These are phyloP conservation scores for Catotricha subobsoleta DNA, from an alignment of 2,888 invertebrate genomes.

Conservation along the genomic window DNA sequence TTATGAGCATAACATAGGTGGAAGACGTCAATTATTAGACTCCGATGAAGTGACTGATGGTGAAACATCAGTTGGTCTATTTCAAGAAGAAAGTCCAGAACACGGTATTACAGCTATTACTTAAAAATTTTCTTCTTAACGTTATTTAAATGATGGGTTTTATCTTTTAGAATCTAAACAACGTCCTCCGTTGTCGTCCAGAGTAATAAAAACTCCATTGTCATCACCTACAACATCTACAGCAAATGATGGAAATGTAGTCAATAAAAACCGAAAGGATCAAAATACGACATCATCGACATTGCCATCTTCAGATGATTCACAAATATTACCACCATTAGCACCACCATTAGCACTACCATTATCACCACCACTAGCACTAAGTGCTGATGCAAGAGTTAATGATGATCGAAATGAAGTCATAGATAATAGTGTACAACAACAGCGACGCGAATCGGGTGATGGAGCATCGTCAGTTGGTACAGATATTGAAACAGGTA, in stretches of 20 bases:
- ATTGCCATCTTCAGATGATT: neutral
- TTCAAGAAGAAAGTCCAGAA: conserved; percentile 28
- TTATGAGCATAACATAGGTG: too few relatives aligned
- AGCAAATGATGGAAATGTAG: too few relatives aligned
- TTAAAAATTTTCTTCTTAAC: too few relatives aligned
- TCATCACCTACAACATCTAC: too few relatives aligned
- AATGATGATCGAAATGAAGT: conserved; percentile 1
- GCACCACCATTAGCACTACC: conserved; percentile 3
- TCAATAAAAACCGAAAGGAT: too few relatives aligned
- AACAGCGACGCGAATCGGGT: conserved; percentile 22
- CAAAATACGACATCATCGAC: neutral
- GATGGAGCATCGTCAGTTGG: conserved; percentile 24
- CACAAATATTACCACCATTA: too few relatives aligned
- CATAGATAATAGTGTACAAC: neutral
- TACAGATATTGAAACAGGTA: conserved; percentile 1
- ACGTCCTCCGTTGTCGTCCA: too few relatives aligned
- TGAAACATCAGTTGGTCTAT: conserved; percentile 28
- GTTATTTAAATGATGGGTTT: neutral
- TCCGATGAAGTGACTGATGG: too few relatives aligned
- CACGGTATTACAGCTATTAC: too few relatives aligned
- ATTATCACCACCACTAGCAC: neutral
- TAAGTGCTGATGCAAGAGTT: neutral
- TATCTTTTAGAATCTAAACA: neutral
- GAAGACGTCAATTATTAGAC: too few relatives aligned
- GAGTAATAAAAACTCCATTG: too few relatives aligned